Conservation (phyloP, 2,797 vertebrate genomes). For the Mycteria americana region DNA sequence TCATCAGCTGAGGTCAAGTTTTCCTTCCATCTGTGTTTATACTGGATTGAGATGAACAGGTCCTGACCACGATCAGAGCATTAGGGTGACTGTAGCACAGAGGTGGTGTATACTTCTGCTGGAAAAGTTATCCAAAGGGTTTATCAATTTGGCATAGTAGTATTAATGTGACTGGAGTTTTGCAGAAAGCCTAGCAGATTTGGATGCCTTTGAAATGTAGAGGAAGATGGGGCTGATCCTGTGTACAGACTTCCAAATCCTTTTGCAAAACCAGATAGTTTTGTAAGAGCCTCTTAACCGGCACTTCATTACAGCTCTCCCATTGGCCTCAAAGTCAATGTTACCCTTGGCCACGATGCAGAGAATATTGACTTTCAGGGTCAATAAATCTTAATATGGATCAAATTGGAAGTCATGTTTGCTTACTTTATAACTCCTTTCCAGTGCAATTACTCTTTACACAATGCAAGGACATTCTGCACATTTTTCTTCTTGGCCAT, state of each 20-base stretch:
- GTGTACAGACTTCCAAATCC: not conserved
- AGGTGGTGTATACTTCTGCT: not conserved
- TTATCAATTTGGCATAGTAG: not conserved
- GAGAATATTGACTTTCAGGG: constrained; percentile 57
- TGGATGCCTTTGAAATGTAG: not conserved
- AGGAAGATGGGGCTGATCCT: not conserved
- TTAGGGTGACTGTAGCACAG: not conserved
- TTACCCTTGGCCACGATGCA: constrained; percentile 47
- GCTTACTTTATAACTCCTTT: constrained; percentile 37
- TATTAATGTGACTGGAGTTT: not conserved
- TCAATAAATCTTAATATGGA: constrained; percentile 63
- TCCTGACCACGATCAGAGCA: not conserved
- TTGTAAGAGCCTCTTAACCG: not conserved
- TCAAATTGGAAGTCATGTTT: constrained; percentile 52
- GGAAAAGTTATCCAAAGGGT: not conserved
- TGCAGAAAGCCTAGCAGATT: not conserved
- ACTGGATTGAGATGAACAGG: not conserved
- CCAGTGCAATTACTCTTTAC: constrained; percentile 44
- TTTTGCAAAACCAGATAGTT: constrained; percentile 7
- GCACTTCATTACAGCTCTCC: constrained; percentile 37
- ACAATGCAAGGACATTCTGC: constrained; percentile 33
- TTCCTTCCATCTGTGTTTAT: constrained; percentile 20
- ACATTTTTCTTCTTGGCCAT: constrained; percentile 30
- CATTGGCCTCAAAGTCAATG: constrained; percentile 29
- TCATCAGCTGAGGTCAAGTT: not conserved